Percentiles rank a stretch among this genome's conserved stretches.
phyloP scores from a whole-genome alignment of 2,888 invertebrate species.

The Stictocephala bisonia region DNA sequence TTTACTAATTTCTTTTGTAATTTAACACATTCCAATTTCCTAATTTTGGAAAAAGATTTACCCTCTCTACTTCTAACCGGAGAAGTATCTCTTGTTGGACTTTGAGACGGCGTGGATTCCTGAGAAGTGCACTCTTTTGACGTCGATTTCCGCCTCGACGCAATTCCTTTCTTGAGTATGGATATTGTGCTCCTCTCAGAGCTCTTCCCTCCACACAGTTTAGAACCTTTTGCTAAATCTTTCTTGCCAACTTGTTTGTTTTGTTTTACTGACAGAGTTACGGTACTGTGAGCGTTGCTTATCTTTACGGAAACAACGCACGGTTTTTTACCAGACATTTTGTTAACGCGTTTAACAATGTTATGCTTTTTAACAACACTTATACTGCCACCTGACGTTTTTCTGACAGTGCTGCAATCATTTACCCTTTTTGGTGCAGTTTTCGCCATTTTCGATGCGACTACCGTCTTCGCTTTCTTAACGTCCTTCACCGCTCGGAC shows the following conservation, averaged over 20 bases:
- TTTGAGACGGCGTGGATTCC: slow-evolving; percentile 12
- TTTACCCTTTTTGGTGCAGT: slow-evolving; percentile 4
- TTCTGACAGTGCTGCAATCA: background rate
- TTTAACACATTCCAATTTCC: slow-evolving; percentile 29
- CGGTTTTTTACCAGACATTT: slow-evolving; percentile 41
- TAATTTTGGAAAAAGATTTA: background rate
- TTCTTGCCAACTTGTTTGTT: slow-evolving; percentile 39
- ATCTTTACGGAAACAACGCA: slow-evolving; percentile 47
- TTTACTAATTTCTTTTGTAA: slow-evolving; percentile 8
- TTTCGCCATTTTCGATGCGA: slow-evolving; percentile 36
- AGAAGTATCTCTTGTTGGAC: slow-evolving; percentile 27
- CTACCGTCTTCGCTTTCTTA: slow-evolving; percentile 30
- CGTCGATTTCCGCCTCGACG: slow-evolving; percentile 40
- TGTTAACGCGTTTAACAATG: slow-evolving; percentile 40
- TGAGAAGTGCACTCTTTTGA: slow-evolving; percentile 24
- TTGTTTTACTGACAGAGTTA: slow-evolving; percentile 35
- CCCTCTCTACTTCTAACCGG: slow-evolving; percentile 10
- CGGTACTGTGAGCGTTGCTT: slow-evolving; percentile 38
- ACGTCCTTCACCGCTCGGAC: slow-evolving; percentile 28
- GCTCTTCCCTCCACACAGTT: slow-evolving; percentile 7
- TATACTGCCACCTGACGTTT: slow-evolving; percentile 26
- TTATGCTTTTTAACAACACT: slow-evolving; percentile 44
- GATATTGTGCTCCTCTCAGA: slow-evolving; percentile 22
- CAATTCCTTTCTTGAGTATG: slow-evolving; percentile 44
- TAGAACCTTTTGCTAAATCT: slow-evolving; percentile 14